Percentiles rank a stretch among this genome's conserved stretches.
These are phyloP conservation scores for Noctuana brunneofusca DNA, from an alignment of 2,888 invertebrate genomes.

Conservation along the genomic window DNA sequence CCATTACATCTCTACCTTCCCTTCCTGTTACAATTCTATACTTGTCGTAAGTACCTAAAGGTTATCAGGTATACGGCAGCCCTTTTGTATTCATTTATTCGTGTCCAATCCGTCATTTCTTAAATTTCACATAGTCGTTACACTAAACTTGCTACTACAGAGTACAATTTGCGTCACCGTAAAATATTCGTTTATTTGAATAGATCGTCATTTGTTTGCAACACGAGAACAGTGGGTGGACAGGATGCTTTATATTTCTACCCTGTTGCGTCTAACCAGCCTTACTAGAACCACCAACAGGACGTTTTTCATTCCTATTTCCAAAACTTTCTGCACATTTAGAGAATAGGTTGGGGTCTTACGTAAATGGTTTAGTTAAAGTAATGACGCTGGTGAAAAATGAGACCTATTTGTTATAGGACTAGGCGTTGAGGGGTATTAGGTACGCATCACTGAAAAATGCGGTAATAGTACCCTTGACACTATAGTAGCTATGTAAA, in stretches of 20 bases:
- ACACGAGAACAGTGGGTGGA: slow-evolving; percentile 32
- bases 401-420: slow-evolving; percentile 61
- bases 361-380: slow-evolving; percentile 49
- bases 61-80: too few relatives aligned
- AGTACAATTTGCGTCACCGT: slow-evolving; percentile 11
- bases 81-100: too few relatives aligned
- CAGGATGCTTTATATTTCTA: slow-evolving; percentile 27
- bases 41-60: too few relatives aligned
- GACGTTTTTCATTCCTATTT: not conserved
- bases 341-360: slow-evolving; percentile 39
- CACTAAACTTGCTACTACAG: not conserved
- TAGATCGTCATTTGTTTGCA: slow-evolving; percentile 31
- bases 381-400: slow-evolving; percentile 63
- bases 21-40: too few relatives aligned
- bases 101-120: too few relatives aligned
- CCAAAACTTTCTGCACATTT: not conserved
- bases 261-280: slow-evolving; percentile 18
- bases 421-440: slow-evolving; percentile 6
- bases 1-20: too few relatives aligned
- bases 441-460: slow-evolving; percentile 6
- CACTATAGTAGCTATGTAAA: not conserved
- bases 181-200: slow-evolving; percentile 20
- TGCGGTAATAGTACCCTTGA: not conserved
- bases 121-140: too few relatives aligned
- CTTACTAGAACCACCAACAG: not conserved